Percentiles rank a stretch among this genome's conserved stretches.
phyloP scores from a whole-genome alignment of 2,888 invertebrate genomes.

The Linyphia triangularis region DNA sequence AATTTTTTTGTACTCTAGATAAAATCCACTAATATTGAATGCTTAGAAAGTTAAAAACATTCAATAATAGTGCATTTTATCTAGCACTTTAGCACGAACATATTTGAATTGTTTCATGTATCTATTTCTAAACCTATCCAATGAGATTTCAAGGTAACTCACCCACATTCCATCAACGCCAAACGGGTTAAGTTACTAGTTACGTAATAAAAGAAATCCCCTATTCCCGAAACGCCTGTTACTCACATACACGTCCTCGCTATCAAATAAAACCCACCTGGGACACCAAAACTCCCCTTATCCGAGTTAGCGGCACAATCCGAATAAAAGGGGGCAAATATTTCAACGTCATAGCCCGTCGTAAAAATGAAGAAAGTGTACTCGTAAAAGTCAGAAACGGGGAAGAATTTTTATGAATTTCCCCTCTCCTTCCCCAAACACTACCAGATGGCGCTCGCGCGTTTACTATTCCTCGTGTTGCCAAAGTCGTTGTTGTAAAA shows the following conservation, averaged over 20 bases:
- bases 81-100: too few relatives aligned
- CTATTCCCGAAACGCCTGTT: neutral
- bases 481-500: conserved; percentile 25
- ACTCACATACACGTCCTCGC: neutral
- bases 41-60: too few relatives aligned
- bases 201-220: neutral
- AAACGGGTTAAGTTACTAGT: neutral
- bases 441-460: conserved; percentile 10
- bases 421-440: neutral
- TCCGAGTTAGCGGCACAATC: neutral
- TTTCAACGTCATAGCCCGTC: conserved; percentile 37
- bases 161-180: neutral
- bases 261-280: conserved; percentile 40
- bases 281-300: neutral
- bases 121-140: too few relatives aligned
- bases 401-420: conserved; percentile 60
- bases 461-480: conserved; percentile 41
- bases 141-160: too few relatives aligned
- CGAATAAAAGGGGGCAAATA: conserved; percentile 31
- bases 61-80: too few relatives aligned
- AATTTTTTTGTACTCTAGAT: too few relatives aligned
- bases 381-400: conserved; percentile 47
- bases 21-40: too few relatives aligned
- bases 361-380: conserved; percentile 63
- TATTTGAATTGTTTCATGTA: too few relatives aligned